These are phyloP conservation scores for Lordiphosa stackelbergi DNA, from an alignment of 1,140 invertebrate genomes.

Conservation along the genomic window DNA sequence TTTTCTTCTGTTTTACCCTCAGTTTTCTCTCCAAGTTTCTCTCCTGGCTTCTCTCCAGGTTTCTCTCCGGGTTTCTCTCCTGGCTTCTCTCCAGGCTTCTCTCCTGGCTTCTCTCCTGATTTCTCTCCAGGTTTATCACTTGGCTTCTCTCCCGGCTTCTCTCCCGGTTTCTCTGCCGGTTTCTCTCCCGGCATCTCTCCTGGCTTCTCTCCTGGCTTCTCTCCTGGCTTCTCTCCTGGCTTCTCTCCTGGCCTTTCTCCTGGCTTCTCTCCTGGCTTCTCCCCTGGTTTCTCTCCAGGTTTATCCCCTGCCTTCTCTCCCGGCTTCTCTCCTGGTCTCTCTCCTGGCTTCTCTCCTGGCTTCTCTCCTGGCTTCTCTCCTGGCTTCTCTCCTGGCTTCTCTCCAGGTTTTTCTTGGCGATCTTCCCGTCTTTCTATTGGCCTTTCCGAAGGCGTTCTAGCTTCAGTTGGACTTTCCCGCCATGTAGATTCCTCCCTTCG, in stretches of 20 bases:
- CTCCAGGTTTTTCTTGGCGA: conserved; percentile 2
- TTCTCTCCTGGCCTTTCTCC: not conserved
- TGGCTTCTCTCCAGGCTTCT: not conserved
- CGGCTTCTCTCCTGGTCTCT: too few relatives aligned
- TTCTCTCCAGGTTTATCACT: not conserved
- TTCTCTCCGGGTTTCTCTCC: not conserved
- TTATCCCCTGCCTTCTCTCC: too few relatives aligned
- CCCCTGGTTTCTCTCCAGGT: not conserved
- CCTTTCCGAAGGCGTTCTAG: too few relatives aligned
- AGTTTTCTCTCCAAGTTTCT: not conserved
- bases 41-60: not conserved
- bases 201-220: not conserved
- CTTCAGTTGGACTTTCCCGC: too few relatives aligned
- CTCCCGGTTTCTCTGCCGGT: not conserved
- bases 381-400: not conserved
- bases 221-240: not conserved
- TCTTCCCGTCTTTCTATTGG: too few relatives aligned
- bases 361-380: too few relatives aligned
- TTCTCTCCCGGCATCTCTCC: not conserved
- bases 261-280: not conserved
- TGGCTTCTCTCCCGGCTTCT: not conserved
- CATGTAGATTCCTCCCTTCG: not conserved
- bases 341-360: too few relatives aligned
- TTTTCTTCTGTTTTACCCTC: not conserved
- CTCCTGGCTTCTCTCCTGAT: not conserved